A percentile compares a stretch with the other conserved stretches of the same genome.
Evolutionary conservation across 1,140 invertebrate species (phyloP).

Genomic region (Lordiphosa mommai): DNA sequence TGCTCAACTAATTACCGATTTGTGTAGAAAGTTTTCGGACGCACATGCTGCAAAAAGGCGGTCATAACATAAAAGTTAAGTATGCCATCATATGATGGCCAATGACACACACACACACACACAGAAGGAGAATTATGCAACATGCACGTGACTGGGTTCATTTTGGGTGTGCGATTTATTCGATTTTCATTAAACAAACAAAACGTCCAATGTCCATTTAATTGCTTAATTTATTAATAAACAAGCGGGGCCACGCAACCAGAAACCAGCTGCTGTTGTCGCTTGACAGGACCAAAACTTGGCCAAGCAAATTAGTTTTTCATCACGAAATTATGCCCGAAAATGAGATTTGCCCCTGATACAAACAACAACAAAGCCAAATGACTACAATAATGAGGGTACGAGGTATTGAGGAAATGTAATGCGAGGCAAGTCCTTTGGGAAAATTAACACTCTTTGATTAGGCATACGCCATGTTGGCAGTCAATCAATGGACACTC

Average conservation of each 20-base stretch:
- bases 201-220: conserved; percentile 58
- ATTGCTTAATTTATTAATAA: conserved; percentile 77
- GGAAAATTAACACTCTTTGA: conserved; percentile 77
- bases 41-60: conserved; percentile 41
- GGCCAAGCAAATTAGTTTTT: conserved; percentile 64
- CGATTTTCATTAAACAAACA: conserved; percentile 71
- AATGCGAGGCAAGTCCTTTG: conserved; percentile 57
- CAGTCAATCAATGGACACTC: conserved; percentile 75
- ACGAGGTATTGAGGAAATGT: conserved; percentile 1
- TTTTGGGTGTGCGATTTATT: conserved; percentile 51
- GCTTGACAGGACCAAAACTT: conserved; percentile 1
- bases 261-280: conserved; percentile 38
- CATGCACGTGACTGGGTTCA: conserved; percentile 57
- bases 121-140: conserved; percentile 51
- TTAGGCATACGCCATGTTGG: conserved; percentile 73
- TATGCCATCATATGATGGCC: conserved; percentile 15
- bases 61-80: conserved; percentile 53
- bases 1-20: conserved; percentile 49
- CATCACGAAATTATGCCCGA: conserved; percentile 56
- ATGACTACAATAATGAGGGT: conserved; percentile 43
- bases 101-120: conserved; percentile 17
- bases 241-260: conserved; percentile 12
- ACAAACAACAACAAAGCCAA: conserved; percentile 51
- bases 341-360: conserved; percentile 51
- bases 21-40: conserved; percentile 36